Evolutionary conservation across 30 jellyfish, hydroid and myxozoan genomes (phyloP).

Genomic region (Hydractinia echinata): DNA sequence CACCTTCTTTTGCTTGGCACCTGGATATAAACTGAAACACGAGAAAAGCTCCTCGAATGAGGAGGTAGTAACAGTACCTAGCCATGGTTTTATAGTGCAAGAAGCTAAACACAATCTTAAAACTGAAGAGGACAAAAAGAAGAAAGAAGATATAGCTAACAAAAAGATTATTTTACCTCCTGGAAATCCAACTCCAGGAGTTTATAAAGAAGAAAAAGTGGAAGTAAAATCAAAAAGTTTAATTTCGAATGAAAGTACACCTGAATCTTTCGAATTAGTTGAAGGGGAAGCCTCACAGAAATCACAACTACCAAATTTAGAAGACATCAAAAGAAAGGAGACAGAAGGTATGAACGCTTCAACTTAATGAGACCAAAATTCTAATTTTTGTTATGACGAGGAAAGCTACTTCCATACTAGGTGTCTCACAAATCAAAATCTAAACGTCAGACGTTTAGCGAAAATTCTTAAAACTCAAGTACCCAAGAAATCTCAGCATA

Average conservation of each 20-base stretch:
- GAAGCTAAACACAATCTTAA: slow-evolving; percentile 11
- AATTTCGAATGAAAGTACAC: background rate
- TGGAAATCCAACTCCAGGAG: slow-evolving; percentile 6
- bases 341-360: too few relatives aligned
- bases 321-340: too few relatives aligned
- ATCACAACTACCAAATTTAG: background rate
- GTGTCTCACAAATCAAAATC: too few relatives aligned
- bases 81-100: slow-evolving; percentile 32
- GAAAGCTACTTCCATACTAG: too few relatives aligned
- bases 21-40: slow-evolving; percentile 26
- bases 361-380: too few relatives aligned
- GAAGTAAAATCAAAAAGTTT: background rate
- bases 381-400: too few relatives aligned
- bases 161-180: slow-evolving; percentile 1
- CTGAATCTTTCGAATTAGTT: background rate
- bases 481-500: too few relatives aligned
- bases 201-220: background rate
- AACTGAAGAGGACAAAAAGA: background rate
- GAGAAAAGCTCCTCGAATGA: slow-evolving; percentile 22
- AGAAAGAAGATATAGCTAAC: background rate
- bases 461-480: too few relatives aligned
- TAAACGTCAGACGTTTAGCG: too few relatives aligned
- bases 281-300: slow-evolving; percentile 1
- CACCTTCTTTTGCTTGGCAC: slow-evolving; percentile 82
- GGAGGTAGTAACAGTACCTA: slow-evolving; percentile 40